Evolutionary conservation across 2,888 invertebrate genomes (phyloP), one percentile per base, ranked within the genome.

Genomic region (Slavum lentiscoides): DNA sequence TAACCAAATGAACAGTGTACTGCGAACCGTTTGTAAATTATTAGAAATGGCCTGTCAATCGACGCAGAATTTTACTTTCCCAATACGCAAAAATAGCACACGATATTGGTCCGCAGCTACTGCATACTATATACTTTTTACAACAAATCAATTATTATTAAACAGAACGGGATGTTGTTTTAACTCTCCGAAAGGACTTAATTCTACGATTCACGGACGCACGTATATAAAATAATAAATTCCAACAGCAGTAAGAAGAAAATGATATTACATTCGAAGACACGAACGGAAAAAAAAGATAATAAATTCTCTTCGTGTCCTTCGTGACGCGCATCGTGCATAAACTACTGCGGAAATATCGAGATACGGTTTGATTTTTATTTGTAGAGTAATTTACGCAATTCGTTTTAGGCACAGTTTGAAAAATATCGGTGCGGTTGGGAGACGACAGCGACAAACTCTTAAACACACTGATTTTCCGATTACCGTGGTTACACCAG

Each of bases 161-260:
- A 5, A 43, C n/a, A 49, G n/a, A 43, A 67, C 11, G 19, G 43
- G 9, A n/a, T 43, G n/a, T 67, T 49, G n/a, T 67, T 49, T 49
- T 21, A 43, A n/a, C 2, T 43, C 39, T 64, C 9, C 64, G n/a
- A n/a, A 30, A 43, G 0, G n/a, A 13, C 13, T 15, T 67, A n/a
- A n/a, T 67, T 43, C 1, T 19, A 64, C 64, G 30, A 64, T 19
- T 30, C 37, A 7, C 37, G 8, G 5, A 19, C 55, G 55, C 55
- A 55, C 55, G 55, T 55, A 11, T 37, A 11, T 37, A 64, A n/a
- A n/a, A 64, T 37, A 64, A 64, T 64, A 30, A 64, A 64, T 64
- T 37, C 2, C 19, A 37, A 37, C 8, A 37, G 37, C 30, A 7
- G 37, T 6, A 8, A 64, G 19, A 37, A 64, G 4, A 37, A 19